Evolutionary conservation across 37 sponge, comb jelly and placozoan species (phyloP).

Genomic region (Petrosia ficiformis): DNA sequence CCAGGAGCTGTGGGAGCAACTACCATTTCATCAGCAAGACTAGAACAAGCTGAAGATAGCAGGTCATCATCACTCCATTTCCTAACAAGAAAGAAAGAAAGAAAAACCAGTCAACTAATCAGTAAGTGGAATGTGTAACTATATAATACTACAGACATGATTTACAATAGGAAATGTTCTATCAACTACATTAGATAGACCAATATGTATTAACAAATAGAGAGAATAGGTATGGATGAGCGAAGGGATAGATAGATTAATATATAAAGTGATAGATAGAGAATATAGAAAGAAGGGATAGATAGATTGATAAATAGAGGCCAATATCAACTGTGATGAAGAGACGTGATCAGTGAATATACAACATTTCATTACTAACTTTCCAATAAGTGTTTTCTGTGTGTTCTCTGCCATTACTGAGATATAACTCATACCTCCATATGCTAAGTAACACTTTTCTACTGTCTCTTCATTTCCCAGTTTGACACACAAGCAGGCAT

Average conservation of each 20-base stretch:
- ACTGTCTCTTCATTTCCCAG: constrained; percentile 40
- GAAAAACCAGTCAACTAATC: background rate
- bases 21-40: constrained; percentile 58
- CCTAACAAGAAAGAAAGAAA: constrained; percentile 7
- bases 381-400: constrained; percentile 51
- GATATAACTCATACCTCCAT: constrained; percentile 75
- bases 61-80: constrained; percentile 54
- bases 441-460: constrained; percentile 37
- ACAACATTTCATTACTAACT: no score
- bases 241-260: no score
- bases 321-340: no score
- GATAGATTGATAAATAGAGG: background rate
- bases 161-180: no score
- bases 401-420: constrained; percentile 64
- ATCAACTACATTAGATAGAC: no score
- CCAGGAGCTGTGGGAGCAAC: constrained; percentile 66
- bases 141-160: background rate
- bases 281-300: background rate
- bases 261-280: no score
- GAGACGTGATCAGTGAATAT: no score
- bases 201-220: no score
- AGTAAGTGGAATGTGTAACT: background rate
- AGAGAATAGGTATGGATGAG: no score
- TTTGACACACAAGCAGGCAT: constrained; percentile 64
- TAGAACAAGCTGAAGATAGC: constrained; percentile 20